These are phyloP conservation scores for Planococcus citri DNA, from an alignment of 1,140 invertebrate genomes.

Conservation along the genomic window DNA sequence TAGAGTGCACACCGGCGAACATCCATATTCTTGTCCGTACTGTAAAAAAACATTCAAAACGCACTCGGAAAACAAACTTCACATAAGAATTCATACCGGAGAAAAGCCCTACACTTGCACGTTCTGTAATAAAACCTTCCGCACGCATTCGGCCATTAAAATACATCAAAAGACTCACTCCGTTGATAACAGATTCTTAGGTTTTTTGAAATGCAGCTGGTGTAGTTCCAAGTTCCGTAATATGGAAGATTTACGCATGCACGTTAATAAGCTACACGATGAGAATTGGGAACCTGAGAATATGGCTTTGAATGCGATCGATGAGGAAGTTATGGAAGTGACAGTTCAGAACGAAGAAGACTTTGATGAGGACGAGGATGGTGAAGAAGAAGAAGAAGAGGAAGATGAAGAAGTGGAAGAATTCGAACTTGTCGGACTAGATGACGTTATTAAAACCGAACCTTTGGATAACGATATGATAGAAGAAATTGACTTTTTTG, in stretches of 20 bases:
- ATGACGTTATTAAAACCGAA: background rate
- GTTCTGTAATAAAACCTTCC: constrained; percentile 23
- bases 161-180: constrained; percentile 1
- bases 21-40: constrained; percentile 22
- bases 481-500: background rate
- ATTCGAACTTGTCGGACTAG: background rate
- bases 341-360: background rate
- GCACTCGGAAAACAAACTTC: constrained; percentile 11
- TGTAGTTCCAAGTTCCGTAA: background rate
- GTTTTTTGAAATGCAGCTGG: background rate
- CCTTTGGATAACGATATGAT: background rate
- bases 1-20: constrained; percentile 34
- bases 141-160: constrained; percentile 10
- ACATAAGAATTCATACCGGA: constrained; percentile 24
- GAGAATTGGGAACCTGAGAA: background rate
- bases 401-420: constrained; percentile 9
- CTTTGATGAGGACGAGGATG: background rate
- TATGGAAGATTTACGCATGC: background rate
- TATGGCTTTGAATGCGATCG: background rate
- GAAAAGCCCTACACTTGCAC: constrained; percentile 26
- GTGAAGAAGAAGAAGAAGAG: background rate
- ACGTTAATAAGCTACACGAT: background rate
- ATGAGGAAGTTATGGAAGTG: background rate
- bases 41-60: constrained; percentile 7
- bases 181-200: background rate